phyloP scores from a whole-genome alignment of 2,797 vertebrate genomes.

The Channa striata region DNA sequence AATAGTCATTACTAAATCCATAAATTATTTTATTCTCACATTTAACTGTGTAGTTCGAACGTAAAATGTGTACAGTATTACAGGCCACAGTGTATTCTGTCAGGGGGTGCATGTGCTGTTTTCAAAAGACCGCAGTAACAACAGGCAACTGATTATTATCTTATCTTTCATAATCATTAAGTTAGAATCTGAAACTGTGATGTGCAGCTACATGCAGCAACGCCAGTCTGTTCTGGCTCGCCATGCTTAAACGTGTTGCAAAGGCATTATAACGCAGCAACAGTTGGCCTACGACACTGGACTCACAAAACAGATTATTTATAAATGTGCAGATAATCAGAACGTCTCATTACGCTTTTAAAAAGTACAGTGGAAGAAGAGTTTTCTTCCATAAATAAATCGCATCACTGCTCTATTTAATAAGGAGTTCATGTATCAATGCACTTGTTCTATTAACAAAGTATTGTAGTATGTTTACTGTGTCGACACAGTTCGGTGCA shows the following conservation, averaged over 20 bases:
- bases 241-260: background rate
- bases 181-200: slow-evolving; percentile 6
- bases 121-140: background rate
- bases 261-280: background rate
- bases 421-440: slow-evolving; percentile 22
- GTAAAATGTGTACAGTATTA: background rate
- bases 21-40: background rate
- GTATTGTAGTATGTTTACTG: slow-evolving; percentile 39
- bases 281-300: slow-evolving; percentile 15
- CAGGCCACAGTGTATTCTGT: background rate
- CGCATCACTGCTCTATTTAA: slow-evolving; percentile 39
- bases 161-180: slow-evolving; percentile 5
- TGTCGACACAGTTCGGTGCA: slow-evolving; percentile 26
- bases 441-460: slow-evolving; percentile 29
- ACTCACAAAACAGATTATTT: slow-evolving; percentile 16
- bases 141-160: slow-evolving; percentile 1
- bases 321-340: slow-evolving; percentile 22
- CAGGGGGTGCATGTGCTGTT: background rate
- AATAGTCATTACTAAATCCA: background rate
- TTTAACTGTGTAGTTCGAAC: slow-evolving; percentile 1
- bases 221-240: background rate
- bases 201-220: background rate
- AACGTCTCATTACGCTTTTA: background rate
- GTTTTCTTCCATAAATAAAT: slow-evolving; percentile 17
- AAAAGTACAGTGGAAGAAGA: background rate